phyloP scores from a whole-genome alignment of 1,140 invertebrate species.

The Mactra quadrangularis region DNA sequence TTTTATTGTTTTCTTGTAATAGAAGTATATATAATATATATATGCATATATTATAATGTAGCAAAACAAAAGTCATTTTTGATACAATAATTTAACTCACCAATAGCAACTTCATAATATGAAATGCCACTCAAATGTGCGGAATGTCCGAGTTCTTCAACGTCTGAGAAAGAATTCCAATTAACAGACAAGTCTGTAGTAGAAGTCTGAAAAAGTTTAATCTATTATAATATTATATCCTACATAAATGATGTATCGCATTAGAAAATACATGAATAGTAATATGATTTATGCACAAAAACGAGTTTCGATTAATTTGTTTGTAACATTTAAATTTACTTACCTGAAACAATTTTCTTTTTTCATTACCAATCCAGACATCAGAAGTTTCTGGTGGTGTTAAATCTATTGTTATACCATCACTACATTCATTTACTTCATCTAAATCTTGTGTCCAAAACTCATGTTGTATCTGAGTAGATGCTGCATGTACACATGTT shows the following conservation, averaged over 20 bases:
- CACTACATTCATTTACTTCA: conserved; percentile 67
- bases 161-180: conserved; percentile 50
- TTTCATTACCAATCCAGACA: conserved; percentile 64
- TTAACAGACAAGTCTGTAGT: conserved; percentile 36
- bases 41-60: too few species aligned
- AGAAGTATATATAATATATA: too few species aligned
- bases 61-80: too few species aligned
- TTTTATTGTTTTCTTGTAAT: too few species aligned
- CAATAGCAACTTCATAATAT: conserved; percentile 33
- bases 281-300: too few species aligned
- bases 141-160: conserved; percentile 32
- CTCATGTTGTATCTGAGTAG: conserved; percentile 54
- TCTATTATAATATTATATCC: not conserved
- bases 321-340: not conserved
- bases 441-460: conserved; percentile 63
- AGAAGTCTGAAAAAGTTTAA: conserved; percentile 14
- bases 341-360: conserved; percentile 57
- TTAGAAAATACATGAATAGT: too few species aligned
- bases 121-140: conserved; percentile 42
- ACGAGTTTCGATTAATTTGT: too few species aligned
- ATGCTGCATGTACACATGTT: conserved; percentile 70
- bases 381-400: conserved; percentile 64
- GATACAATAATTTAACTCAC: conserved; percentile 10
- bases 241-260: not conserved
- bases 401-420: conserved; percentile 72